These are phyloP conservation scores for Oithona nana DNA, from an alignment of 2,888 invertebrate genomes.

Conservation along the genomic window DNA sequence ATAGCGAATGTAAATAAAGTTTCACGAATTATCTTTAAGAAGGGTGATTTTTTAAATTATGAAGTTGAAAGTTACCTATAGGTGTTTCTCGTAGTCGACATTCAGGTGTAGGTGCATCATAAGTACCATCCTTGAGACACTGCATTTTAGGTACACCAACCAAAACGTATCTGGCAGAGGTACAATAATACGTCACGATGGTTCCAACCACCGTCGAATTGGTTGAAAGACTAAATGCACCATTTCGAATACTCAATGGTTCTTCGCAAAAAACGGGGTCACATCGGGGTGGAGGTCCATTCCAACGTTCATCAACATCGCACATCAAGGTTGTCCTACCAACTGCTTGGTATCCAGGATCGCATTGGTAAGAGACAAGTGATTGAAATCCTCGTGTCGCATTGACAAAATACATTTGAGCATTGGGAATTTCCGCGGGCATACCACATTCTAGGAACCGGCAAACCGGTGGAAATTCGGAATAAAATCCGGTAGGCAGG, in stretches of 20 bases:
- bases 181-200: constrained; percentile 52
- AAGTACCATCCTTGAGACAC: constrained; percentile 55
- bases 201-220: constrained; percentile 28
- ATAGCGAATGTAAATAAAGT: too few relatives aligned
- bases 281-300: constrained; percentile 61
- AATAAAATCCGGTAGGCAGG: constrained; percentile 75
- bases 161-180: constrained; percentile 40
- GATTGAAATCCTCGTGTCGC: constrained; percentile 70
- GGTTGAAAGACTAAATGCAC: constrained; percentile 23
- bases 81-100: constrained; percentile 10
- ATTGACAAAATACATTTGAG: constrained; percentile 57
- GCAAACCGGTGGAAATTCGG: constrained; percentile 80
- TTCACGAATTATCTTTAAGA: too few relatives aligned
- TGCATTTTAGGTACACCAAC: constrained; percentile 44
- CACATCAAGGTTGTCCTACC: constrained; percentile 62
- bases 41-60: too few relatives aligned
- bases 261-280: constrained; percentile 48
- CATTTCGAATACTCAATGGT: constrained; percentile 45
- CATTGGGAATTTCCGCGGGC: constrained; percentile 66
- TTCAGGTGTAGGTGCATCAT: constrained; percentile 39
- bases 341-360: constrained; percentile 63
- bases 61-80: too few relatives aligned
- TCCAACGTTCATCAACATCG: constrained; percentile 81
- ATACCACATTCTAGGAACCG: constrained; percentile 75
- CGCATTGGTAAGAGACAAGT: constrained; percentile 61